Conservation (phyloP, 2,888 invertebrate genomes). For the Fabriciana adippe region DNA sequence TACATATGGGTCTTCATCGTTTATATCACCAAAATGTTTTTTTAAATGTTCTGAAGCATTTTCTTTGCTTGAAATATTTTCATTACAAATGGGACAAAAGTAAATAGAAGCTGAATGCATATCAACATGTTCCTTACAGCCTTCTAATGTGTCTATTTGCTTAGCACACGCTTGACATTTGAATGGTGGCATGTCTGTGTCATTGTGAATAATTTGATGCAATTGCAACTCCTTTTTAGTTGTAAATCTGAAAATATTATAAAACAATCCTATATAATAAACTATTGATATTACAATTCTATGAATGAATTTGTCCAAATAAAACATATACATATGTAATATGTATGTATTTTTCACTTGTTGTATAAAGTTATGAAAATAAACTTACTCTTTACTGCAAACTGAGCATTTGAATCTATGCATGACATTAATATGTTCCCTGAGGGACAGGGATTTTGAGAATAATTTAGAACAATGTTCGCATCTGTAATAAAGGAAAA, state of each 20-base stretch:
- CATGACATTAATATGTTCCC: constrained; percentile 56
- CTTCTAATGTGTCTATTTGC: constrained; percentile 54
- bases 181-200: constrained; percentile 58
- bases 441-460: constrained; percentile 59
- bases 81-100: constrained; percentile 67
- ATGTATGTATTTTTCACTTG: background rate
- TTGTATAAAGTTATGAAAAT: background rate
- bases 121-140: constrained; percentile 65
- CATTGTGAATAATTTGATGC: constrained; percentile 64
- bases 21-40: constrained; percentile 60
- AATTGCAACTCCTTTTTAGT: constrained; percentile 61
- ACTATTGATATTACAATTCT: background rate
- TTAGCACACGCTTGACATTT: constrained; percentile 59
- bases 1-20: constrained; percentile 42
- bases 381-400: constrained; percentile 67
- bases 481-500: constrained; percentile 57
- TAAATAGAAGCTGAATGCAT: constrained; percentile 59
- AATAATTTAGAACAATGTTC: constrained; percentile 61
- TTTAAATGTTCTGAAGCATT: constrained; percentile 59
- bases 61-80: constrained; percentile 51
- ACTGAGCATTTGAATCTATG: constrained; percentile 62
- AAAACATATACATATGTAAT: background rate
- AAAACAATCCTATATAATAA: background rate
- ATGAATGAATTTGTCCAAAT: background rate
- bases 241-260: constrained; percentile 55